Conservation (phyloP, 2,113 vertebrate genomes). For the Thunnus thynnus region DNA sequence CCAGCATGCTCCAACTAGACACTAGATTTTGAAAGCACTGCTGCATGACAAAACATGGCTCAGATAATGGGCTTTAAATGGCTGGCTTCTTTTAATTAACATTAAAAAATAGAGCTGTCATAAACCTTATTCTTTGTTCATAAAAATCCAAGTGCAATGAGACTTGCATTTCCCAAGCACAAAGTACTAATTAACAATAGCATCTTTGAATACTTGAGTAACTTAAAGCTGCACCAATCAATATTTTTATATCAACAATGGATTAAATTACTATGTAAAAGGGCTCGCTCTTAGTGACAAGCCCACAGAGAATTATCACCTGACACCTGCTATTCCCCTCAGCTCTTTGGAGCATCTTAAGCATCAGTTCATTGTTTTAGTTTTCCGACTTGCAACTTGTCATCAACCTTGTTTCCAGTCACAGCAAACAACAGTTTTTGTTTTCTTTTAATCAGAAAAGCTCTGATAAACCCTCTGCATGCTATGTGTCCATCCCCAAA, state of each 20-base stretch:
- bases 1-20: neutral
- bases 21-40: neutral
- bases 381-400: too few relatives aligned
- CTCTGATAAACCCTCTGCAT: too few relatives aligned
- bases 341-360: neutral
- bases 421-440: too few relatives aligned
- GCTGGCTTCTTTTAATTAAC: neutral
- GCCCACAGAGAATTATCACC: too few relatives aligned
- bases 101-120: neutral
- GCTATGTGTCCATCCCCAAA: too few relatives aligned
- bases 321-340: too few relatives aligned
- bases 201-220: too few relatives aligned
- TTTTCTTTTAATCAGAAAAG: too few relatives aligned
- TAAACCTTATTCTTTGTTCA: neutral
- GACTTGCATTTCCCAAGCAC: neutral
- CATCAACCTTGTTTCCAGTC: too few relatives aligned
- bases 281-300: neutral
- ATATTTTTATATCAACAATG: neutral
- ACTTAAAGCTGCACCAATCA: neutral
- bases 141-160: neutral
- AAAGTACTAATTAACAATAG: neutral
- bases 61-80: neutral
- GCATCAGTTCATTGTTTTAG: neutral
- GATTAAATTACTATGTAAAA: neutral
- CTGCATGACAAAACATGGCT: neutral